phyloP scores from a whole-genome alignment of 1,140 invertebrate species.

The Chymomyza costata region DNA sequence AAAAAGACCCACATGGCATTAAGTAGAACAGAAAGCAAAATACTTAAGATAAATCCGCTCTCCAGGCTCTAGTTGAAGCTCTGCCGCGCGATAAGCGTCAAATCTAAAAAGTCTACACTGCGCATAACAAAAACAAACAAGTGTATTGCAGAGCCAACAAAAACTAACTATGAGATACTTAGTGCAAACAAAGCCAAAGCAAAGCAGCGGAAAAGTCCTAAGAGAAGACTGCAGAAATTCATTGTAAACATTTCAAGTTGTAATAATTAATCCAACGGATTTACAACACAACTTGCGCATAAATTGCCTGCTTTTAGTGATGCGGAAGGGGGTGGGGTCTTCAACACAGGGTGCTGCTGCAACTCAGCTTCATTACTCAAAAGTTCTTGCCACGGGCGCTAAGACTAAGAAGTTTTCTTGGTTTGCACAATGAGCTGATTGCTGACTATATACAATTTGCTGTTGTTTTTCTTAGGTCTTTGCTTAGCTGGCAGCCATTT shows the following conservation, averaged over 20 bases:
- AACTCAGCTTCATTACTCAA: constrained; percentile 61
- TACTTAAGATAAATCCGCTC: too few relatives aligned
- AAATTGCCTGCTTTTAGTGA: constrained; percentile 34
- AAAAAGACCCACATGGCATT: neutral
- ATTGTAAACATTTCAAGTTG: constrained; percentile 67
- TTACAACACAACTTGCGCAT: constrained; percentile 48
- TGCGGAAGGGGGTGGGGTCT: neutral
- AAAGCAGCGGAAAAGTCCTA: constrained; percentile 13
- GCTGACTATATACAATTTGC: too few relatives aligned
- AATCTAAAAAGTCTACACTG: neutral
- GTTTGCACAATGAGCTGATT: too few relatives aligned
- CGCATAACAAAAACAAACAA: neutral
- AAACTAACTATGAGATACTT: neutral
- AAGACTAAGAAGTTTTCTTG: constrained; percentile 12
- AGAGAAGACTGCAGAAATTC: constrained; percentile 36
- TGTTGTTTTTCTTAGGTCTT: constrained; percentile 35
- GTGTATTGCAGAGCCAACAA: neutral
- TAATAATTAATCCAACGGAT: constrained; percentile 71
- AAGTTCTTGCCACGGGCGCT: constrained; percentile 15
- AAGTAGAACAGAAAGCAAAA: too few relatives aligned
- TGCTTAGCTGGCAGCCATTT: constrained; percentile 56
- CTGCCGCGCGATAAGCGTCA: too few relatives aligned
- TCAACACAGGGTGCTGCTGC: neutral
- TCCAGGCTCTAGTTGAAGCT: too few relatives aligned
- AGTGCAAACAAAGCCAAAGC: constrained; percentile 11